Percentiles rank a stretch among this genome's conserved stretches.
Conservation (phyloP, 2,113 vertebrate species). For the Grallaria varia region DNA sequence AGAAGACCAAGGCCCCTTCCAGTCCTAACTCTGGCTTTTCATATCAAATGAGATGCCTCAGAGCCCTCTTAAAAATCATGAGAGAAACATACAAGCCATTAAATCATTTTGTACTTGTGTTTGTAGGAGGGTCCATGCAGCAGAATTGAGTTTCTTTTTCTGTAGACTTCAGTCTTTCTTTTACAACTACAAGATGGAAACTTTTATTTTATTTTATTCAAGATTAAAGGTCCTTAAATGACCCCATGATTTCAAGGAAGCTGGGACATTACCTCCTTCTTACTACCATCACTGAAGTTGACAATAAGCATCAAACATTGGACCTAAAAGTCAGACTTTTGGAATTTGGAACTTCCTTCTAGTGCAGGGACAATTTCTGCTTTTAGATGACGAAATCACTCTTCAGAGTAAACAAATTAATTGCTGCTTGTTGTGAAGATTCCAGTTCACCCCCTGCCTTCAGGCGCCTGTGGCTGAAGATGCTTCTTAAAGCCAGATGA, state of each 20-base stretch:
- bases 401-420: neutral
- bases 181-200: neutral
- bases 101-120: neutral
- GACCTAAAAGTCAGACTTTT: neutral
- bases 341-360: neutral
- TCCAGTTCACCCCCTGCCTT: neutral
- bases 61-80: neutral
- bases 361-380: neutral
- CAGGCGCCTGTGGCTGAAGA: neutral
- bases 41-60: neutral
- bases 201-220: neutral
- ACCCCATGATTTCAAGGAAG: neutral
- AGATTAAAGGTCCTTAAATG: neutral
- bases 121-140: neutral
- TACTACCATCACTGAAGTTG: neutral
- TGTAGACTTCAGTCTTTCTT: neutral
- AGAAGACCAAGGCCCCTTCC: neutral
- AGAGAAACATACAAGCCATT: neutral
- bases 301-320: neutral
- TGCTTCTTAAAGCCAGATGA: neutral
- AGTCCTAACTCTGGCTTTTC: neutral
- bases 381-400: neutral
- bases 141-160: neutral
- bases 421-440: neutral
- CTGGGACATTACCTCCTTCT: neutral